Conservation (phyloP, 2,113 vertebrate species). For the Boulengeromyrus knoepffleri region DNA sequence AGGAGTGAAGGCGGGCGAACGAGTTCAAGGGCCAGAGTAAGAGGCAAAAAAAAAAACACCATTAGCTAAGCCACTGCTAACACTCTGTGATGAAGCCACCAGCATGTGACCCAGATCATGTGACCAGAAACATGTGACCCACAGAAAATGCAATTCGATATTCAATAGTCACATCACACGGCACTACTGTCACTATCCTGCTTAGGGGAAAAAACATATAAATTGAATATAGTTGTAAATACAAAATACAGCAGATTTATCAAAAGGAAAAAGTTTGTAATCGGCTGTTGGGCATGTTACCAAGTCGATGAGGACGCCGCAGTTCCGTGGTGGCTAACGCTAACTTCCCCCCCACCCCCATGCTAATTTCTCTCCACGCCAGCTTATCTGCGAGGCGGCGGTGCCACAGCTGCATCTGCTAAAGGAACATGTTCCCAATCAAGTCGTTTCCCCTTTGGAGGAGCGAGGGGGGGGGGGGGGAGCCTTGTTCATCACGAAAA, state of each 20-base stretch:
- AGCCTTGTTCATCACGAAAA: constrained; percentile 69
- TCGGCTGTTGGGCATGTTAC: background rate
- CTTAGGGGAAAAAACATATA: background rate
- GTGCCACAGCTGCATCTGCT: constrained; percentile 21
- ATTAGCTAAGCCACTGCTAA: constrained; percentile 31
- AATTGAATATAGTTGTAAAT: background rate
- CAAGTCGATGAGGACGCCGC: background rate
- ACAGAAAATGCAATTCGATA: background rate
- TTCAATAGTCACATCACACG: background rate
- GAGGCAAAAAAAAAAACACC: constrained; percentile 27
- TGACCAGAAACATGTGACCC: background rate
- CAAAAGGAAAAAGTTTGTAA: background rate
- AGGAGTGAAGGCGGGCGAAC: background rate
- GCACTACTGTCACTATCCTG: background rate
- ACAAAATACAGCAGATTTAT: background rate
- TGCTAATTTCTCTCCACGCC: background rate
- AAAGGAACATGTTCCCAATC: constrained; percentile 47
- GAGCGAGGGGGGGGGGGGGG: constrained; percentile 7
- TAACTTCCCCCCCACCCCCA: background rate
- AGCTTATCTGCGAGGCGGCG: background rate
- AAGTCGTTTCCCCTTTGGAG: constrained; percentile 51
- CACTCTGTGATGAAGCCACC: background rate
- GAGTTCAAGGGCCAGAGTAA: background rate
- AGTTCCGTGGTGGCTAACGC: background rate
- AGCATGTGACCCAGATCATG: background rate